These are phyloP conservation scores for Labeo rohita DNA, from an alignment of 2,113 vertebrate genomes.

Conservation along the genomic window DNA sequence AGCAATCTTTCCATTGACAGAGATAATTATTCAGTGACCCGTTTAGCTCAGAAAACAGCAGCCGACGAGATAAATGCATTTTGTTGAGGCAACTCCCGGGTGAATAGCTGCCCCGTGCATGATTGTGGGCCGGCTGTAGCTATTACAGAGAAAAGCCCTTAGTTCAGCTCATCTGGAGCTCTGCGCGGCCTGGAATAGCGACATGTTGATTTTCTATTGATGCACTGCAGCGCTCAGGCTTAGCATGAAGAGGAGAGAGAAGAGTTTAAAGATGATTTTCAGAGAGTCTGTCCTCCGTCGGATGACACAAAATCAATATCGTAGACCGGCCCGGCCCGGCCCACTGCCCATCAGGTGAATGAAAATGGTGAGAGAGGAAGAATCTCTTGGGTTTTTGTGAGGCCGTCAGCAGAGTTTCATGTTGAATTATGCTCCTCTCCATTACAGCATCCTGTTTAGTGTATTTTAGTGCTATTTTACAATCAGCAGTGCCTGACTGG, in stretches of 20 bases:
- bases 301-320: slow-evolving; percentile 53
- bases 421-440: slow-evolving; percentile 26
- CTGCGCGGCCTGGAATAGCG: slow-evolving; percentile 18
- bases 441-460: not conserved
- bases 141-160: slow-evolving; percentile 44
- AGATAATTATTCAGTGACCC: slow-evolving; percentile 48
- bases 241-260: slow-evolving; percentile 34
- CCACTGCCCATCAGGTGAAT: slow-evolving; percentile 45
- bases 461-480: slow-evolving; percentile 7
- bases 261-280: slow-evolving; percentile 40
- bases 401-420: slow-evolving; percentile 43
- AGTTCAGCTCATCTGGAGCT: slow-evolving; percentile 31
- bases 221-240: slow-evolving; percentile 7
- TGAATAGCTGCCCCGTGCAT: not conserved
- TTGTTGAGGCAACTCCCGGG: slow-evolving; percentile 24
- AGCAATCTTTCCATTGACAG: slow-evolving; percentile 25
- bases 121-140: slow-evolving; percentile 5
- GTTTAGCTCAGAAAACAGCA: slow-evolving; percentile 30
- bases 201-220: slow-evolving; percentile 50
- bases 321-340: slow-evolving; percentile 25
- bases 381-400: slow-evolving; percentile 2
- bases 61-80: slow-evolving; percentile 34
- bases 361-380: slow-evolving; percentile 31
- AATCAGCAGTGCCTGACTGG: not conserved
- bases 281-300: slow-evolving; percentile 37